A percentile compares a stretch with the other conserved stretches of the same genome.
These are phyloP conservation scores for Hedychridium roseum DNA, from an alignment of 2,888 invertebrate genomes.

Conservation along the genomic window DNA sequence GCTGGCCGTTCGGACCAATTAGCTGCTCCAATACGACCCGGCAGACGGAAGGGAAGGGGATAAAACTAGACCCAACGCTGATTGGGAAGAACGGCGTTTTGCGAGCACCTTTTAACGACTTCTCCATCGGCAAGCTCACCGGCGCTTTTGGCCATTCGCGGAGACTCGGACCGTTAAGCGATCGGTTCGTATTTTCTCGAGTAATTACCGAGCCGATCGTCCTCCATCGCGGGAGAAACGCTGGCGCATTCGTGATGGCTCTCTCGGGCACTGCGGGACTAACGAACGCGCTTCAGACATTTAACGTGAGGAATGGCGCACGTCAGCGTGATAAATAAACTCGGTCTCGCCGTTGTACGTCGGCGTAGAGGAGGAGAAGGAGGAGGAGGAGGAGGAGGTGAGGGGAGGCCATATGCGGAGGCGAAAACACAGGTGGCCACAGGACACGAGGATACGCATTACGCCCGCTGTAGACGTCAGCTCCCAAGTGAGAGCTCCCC, in stretches of 20 bases:
- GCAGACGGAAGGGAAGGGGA: too few species aligned
- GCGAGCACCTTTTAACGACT: too few species aligned
- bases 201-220: constrained; percentile 32
- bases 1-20: constrained; percentile 50
- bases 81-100: too few species aligned
- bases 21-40: too few species aligned
- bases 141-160: too few species aligned
- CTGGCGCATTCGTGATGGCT: neutral
- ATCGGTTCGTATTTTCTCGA: neutral
- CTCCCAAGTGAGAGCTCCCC: constrained; percentile 30
- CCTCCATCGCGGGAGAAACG: constrained; percentile 15
- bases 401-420: constrained; percentile 25
- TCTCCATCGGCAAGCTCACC: too few species aligned
- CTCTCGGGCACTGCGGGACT: constrained; percentile 28
- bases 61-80: too few species aligned
- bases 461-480: constrained; percentile 13
- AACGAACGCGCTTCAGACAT: constrained; percentile 47
- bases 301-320: constrained; percentile 47
- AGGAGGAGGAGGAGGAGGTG: neutral
- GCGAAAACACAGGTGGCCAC: constrained; percentile 37
- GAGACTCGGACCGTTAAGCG: too few species aligned
- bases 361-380: neutral
- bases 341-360: constrained; percentile 31
- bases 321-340: constrained; percentile 54
- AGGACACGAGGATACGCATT: constrained; percentile 9